Evolutionary conservation across 2,888 invertebrate species (phyloP), one percentile per base, ranked within the genome.

Genomic region (Achlya flavicornis): DNA sequence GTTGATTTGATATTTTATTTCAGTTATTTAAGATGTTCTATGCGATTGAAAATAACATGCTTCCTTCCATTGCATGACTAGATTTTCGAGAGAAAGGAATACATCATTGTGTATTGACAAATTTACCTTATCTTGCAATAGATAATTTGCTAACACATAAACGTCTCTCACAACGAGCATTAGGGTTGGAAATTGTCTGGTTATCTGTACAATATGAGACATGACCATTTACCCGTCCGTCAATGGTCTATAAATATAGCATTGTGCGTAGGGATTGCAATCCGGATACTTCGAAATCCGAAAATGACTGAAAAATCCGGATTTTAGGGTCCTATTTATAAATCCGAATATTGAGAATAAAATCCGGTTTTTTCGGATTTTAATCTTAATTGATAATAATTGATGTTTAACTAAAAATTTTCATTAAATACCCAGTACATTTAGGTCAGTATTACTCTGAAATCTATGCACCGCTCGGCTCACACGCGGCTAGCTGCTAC

Each of bases 221-320:
- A 60, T 11, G 60, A 60, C 14, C 41, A 46, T 46, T 46, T 46
- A n/a, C 46, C 46, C n/a, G 46, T 46, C 19, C 3, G 19, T 60
- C 41, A 60, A 60, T 59, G 38, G 58, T 43, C 60, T 60, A 41
- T 41, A 60, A 60, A 60, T 60, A 19, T 11, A 12, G 26, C 26
- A 60, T 60, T 60, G 60, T 60, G 41, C 41, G 53, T 19, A 53
- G 19, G 53, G 53, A 53, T n/a, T n/a, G n/a, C n/a, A n/a, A n/a
- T n/a, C n/a, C n/a, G n/a, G n/a, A n/a, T n/a, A n/a, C n/a, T n/a
- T n/a, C n/a, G n/a, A n/a, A n/a, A n/a, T n/a, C n/a, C n/a, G n/a
- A n/a, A n/a, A n/a, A n/a, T n/a, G n/a, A n/a, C n/a, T n/a, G n/a
- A n/a, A n/a, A n/a, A n/a, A n/a, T n/a, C n/a, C n/a, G n/a, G n/a